Evolutionary conservation across 2,113 vertebrate genomes (phyloP).

Genomic region (Strigops habroptila): DNA sequence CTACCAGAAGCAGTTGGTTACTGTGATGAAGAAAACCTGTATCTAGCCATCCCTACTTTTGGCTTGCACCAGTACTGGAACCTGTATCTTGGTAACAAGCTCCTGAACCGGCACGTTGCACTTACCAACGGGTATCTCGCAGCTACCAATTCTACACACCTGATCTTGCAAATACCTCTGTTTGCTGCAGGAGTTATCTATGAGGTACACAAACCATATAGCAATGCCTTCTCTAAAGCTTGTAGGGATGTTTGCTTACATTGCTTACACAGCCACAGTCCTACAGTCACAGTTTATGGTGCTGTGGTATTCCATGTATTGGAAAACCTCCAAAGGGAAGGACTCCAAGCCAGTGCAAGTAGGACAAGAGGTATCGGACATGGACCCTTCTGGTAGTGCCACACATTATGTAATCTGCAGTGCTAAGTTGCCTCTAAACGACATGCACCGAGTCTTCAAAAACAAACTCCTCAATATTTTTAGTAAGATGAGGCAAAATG

Average conservation of each 20-base stretch:
- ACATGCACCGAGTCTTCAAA: background rate
- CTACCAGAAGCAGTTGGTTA: constrained; percentile 44
- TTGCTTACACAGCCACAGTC: background rate
- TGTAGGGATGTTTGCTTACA: background rate
- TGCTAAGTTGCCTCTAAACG: background rate
- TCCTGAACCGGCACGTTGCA: background rate
- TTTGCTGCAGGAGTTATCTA: constrained; percentile 56
- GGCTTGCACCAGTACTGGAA: constrained; percentile 45
- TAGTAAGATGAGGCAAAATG: constrained; percentile 35
- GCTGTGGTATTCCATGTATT: background rate
- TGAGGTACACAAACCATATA: constrained; percentile 14
- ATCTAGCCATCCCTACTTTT: background rate
- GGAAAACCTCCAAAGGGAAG: background rate
- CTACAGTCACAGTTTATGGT: background rate
- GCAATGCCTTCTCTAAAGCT: background rate
- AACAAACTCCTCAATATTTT: constrained; percentile 17
- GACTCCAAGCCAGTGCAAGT: background rate
- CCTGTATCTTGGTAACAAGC: constrained; percentile 37
- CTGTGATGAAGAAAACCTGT: constrained; percentile 54
- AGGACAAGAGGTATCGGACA: background rate
- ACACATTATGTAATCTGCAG: background rate
- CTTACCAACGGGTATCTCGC: constrained; percentile 12
- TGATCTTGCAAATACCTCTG: constrained; percentile 51
- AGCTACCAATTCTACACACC: constrained; percentile 45
- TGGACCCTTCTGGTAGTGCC: background rate